Evolutionary conservation across 35 echinoderm and acorn worm genomes (phyloP).

Genomic region (Anneissia japonica): DNA sequence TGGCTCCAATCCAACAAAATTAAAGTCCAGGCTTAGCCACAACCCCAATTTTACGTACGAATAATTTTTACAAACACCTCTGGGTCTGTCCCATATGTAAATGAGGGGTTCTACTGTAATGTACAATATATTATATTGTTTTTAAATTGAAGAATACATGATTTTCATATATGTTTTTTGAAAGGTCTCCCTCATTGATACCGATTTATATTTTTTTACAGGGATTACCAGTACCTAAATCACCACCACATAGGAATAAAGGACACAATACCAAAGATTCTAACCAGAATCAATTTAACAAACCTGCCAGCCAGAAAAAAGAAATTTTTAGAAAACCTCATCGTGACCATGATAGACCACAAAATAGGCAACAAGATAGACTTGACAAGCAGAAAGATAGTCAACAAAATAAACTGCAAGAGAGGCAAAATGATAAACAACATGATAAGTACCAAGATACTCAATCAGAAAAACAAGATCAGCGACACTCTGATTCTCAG

Average conservation of each 20-base stretch:
- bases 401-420: not conserved
- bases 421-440: not conserved
- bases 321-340: not conserved
- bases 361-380: not conserved
- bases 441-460: not conserved
- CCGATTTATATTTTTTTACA: not conserved
- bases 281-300: not conserved
- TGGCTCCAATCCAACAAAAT: no score
- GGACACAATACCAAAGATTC: not conserved
- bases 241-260: not conserved
- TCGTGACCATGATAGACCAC: not conserved
- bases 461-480: not conserved
- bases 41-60: no score
- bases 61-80: no score
- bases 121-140: no score
- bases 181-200: not conserved
- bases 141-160: no score
- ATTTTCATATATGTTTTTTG: no score
- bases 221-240: not conserved
- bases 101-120: no score
- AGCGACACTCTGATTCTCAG: not conserved
- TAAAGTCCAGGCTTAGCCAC: no score
- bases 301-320: not conserved
- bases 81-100: no score
- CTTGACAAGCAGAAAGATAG: not conserved